These are phyloP conservation scores for Nymphicus hollandicus DNA, from an alignment of 2,113 vertebrate species.

Conservation along the genomic window DNA sequence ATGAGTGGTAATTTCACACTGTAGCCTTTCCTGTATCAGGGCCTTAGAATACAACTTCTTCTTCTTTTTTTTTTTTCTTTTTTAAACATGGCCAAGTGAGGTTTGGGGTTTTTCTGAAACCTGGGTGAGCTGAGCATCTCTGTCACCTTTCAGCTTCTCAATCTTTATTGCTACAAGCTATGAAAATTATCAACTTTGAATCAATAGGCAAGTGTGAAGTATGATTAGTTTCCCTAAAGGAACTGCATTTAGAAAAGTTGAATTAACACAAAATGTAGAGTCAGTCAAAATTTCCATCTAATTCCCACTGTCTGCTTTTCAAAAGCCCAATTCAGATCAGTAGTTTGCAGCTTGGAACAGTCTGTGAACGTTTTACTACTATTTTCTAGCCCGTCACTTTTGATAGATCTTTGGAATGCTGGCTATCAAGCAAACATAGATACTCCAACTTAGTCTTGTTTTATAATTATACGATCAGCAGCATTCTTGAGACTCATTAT, in stretches of 20 bases:
- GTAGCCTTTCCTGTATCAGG: not conserved
- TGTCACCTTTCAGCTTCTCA: not conserved
- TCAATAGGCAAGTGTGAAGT: not conserved
- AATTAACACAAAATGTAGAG: not conserved
- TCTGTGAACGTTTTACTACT: not conserved
- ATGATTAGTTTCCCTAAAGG: not conserved
- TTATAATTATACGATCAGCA: slow-evolving; percentile 75
- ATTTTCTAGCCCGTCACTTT: not conserved
- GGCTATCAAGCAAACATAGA: not conserved
- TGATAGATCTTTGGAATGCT: not conserved
- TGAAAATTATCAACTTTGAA: not conserved
- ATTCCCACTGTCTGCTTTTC: not conserved
- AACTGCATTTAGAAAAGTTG: not conserved
- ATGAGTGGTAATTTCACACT: not conserved
- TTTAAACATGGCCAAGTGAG: not conserved
- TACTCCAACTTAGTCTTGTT: not conserved
- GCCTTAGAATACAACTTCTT: not conserved
- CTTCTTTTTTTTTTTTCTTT: not conserved
- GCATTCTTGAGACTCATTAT: slow-evolving; percentile 77
- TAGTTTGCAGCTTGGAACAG: not conserved
- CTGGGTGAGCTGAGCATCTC: not conserved
- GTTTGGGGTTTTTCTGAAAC: not conserved
- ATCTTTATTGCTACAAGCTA: not conserved
- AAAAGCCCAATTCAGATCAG: not conserved
- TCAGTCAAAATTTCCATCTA: not conserved